Percentiles rank a stretch among this genome's conserved stretches.
phyloP scores from a whole-genome alignment of 2,113 vertebrate genomes.

The Aleadryas rufinucha region DNA sequence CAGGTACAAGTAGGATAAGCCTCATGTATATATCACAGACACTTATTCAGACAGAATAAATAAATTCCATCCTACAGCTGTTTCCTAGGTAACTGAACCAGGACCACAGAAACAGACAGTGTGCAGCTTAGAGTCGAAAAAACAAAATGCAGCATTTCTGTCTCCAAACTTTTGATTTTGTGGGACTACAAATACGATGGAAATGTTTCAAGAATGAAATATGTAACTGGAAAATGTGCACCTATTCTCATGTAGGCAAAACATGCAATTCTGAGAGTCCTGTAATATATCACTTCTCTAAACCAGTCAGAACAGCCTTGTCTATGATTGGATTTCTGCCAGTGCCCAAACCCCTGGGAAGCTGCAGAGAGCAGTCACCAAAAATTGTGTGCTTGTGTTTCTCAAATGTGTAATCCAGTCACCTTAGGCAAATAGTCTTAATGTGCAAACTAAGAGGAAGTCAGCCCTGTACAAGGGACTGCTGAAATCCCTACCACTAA shows the following conservation, averaged over 20 bases:
- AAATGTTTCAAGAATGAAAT: neutral
- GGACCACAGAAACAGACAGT: neutral
- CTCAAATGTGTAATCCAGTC: neutral
- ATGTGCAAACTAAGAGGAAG: neutral
- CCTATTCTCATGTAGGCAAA: neutral
- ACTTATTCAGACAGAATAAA: constrained; percentile 44
- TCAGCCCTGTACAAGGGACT: neutral
- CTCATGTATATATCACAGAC: constrained; percentile 7
- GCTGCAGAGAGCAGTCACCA: neutral
- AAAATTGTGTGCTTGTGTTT: neutral
- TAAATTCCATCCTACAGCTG: constrained; percentile 51
- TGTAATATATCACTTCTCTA: neutral
- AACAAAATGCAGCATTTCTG: neutral
- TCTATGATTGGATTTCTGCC: neutral
- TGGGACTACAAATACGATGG: neutral
- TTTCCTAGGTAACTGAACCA: constrained; percentile 61
- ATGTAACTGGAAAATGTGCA: neutral
- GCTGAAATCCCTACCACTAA: neutral
- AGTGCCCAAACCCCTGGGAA: neutral
- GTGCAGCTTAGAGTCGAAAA: neutral
- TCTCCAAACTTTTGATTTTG: neutral
- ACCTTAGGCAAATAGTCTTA: neutral
- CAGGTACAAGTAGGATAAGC: neutral
- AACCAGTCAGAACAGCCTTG: neutral
- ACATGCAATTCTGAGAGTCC: neutral